Evolutionary conservation across 2,113 vertebrate genomes (phyloP).

Genomic region (Zosterops japonicus): DNA sequence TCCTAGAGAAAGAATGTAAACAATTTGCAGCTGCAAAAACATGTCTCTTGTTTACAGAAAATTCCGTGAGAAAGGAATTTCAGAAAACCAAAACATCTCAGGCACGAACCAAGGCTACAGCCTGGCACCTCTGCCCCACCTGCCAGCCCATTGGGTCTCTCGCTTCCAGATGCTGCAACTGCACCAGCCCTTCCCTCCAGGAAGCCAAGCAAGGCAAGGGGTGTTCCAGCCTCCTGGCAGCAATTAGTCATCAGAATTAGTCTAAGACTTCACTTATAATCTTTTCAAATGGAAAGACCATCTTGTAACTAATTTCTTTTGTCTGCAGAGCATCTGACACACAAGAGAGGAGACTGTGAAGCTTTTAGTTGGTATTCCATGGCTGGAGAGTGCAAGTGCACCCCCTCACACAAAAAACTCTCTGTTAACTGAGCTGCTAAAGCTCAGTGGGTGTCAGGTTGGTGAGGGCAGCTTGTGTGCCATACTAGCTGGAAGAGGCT

Average conservation of each 20-base stretch:
- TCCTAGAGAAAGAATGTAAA: too few species aligned
- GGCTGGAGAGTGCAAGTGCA: not conserved
- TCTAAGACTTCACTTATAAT: not conserved
- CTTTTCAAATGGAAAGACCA: not conserved
- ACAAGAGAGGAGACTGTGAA: not conserved
- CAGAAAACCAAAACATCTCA: too few species aligned
- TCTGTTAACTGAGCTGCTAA: not conserved
- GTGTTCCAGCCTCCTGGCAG: not conserved
- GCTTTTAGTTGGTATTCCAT: not conserved
- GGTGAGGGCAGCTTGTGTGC: not conserved
- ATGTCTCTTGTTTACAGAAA: too few species aligned
- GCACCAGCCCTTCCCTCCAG: not conserved
- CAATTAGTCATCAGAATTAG: not conserved
- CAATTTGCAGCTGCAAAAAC: too few species aligned
- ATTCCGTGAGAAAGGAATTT: too few species aligned
- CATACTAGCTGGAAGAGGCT: not conserved
- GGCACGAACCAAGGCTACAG: too few species aligned
- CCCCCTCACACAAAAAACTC: not conserved
- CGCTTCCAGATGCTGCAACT: rapidly evolving
- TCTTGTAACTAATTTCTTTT: not conserved
- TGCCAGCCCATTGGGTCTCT: not conserved
- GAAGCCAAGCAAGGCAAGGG: not conserved
- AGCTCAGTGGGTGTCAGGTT: not conserved
- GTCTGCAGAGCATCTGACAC: not conserved
- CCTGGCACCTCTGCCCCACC: not conserved